A percentile compares a stretch with the other conserved stretches of the same genome.
phyloP scores from a whole-genome alignment of 2,797 vertebrate genomes.

The Acipenser oxyrinchus region DNA sequence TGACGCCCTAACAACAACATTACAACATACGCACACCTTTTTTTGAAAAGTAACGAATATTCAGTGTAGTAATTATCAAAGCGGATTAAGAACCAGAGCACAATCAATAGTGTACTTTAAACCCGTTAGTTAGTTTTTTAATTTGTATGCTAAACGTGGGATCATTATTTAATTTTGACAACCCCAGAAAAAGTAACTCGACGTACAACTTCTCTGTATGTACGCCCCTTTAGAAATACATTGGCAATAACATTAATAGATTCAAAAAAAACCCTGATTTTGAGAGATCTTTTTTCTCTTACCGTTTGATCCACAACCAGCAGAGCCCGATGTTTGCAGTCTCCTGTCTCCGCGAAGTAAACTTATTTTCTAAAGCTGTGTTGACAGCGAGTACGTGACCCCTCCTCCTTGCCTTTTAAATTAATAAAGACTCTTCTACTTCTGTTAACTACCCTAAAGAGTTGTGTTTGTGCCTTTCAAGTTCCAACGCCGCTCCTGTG shows the following conservation, averaged over 20 bases:
- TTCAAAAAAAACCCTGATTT: neutral
- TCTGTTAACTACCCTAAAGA: no score
- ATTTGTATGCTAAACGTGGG: no score
- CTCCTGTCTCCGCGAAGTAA: neutral
- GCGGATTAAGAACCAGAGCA: no score
- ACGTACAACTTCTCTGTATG: neutral
- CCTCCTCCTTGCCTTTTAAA: neutral
- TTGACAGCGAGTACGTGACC: neutral
- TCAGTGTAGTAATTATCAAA: no score
- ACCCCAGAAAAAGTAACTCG: constrained; percentile 13
- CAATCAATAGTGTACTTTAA: no score
- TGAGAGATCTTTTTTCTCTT: neutral
- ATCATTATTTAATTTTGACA: neutral
- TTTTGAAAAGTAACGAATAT: no score
- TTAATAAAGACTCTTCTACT: neutral
- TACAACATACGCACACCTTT: no score
- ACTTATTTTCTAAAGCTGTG: neutral
- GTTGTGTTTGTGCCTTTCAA: no score
- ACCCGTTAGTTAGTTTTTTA: no score
- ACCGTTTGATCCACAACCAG: neutral
- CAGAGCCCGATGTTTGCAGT: neutral
- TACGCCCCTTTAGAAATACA: no score
- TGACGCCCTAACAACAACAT: no score
- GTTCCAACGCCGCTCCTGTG: constrained; percentile 7
- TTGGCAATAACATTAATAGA: neutral